Evolutionary conservation across 1,140 invertebrate genomes (phyloP).

Genomic region (Cataglyphis hispanica): DNA sequence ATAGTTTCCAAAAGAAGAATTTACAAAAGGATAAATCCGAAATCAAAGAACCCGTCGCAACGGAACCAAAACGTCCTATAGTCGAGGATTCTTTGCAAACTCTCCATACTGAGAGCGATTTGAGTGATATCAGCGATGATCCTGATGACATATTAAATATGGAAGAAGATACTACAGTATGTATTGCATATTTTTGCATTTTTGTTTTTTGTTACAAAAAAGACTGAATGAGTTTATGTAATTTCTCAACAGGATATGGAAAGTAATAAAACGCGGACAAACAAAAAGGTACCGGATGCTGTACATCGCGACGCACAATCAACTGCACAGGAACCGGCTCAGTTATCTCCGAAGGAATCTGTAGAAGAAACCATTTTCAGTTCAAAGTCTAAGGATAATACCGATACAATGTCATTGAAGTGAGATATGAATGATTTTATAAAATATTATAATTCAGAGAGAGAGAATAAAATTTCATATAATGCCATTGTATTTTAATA

Average conservation of each 20-base stretch:
- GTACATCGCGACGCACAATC: constrained; percentile 68
- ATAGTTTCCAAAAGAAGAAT: constrained; percentile 81
- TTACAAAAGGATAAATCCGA: constrained; percentile 81
- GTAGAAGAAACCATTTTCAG: constrained; percentile 73
- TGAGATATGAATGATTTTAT: constrained; percentile 51
- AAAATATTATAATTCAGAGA: constrained; percentile 19
- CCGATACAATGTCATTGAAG: constrained; percentile 68
- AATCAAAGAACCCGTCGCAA: constrained; percentile 82
- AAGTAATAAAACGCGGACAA: constrained; percentile 57
- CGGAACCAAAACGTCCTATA: constrained; percentile 86
- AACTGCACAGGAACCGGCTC: constrained; percentile 68
- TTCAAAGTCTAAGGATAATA: constrained; percentile 82
- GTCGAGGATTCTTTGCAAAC: constrained; percentile 86
- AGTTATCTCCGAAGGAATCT: constrained; percentile 66
- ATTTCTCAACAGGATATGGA: constrained; percentile 72
- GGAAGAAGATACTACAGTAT: constrained; percentile 88
- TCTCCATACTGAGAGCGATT: constrained; percentile 89
- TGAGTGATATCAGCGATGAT: constrained; percentile 95
- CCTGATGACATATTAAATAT: constrained; percentile 94
- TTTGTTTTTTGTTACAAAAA: constrained; percentile 51
- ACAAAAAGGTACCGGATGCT: constrained; percentile 66
- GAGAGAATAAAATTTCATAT: too few relatives aligned
- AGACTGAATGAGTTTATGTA: not conserved
- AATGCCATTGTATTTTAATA: constrained; percentile 16
- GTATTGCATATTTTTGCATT: constrained; percentile 32